Base-by-base conservation (phyloP, 2,888 invertebrate species). In the Parnassius orleans region DNA sequence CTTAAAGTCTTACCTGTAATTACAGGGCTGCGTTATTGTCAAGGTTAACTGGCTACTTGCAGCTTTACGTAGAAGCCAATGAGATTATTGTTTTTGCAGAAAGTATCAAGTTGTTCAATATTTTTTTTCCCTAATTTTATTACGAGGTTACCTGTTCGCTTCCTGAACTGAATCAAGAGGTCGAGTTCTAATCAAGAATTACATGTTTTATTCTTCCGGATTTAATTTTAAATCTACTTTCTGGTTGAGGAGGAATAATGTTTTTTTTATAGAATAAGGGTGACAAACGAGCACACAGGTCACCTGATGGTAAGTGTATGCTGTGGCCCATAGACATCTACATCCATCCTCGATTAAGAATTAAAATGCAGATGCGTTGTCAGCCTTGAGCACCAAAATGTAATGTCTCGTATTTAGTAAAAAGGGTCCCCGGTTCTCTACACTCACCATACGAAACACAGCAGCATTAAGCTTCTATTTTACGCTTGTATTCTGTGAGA, bases 21-120 rank as follows among this genome's bases (percentile, higher is more conserved):
- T 61, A 61, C 46, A 52, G 15, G 51, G 61, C 61, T 15, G 51
- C 61, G 52, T 61, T 51, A 52, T 56, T 56, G 52, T 14, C 41
- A 10, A 61, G 61, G 61, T 56, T 56, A 52, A 56, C 61, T 52
- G 19, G 61, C 46, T 61, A 61, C 51, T 61, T 53, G 19, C 50
- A 15, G 48, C 10, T 54, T 46, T 12, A 43, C 60, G 14, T 50
- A 42, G 55, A 41, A n/a, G 9, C 24, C 51, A 14, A 51, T 24
- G 51, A 44, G 44, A 42, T 42, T 43, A 50, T 33, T 15, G 14
- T 33, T 19, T 52, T 10, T 24, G 9, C 33, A 46, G 10, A 57
- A 58, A 19, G 14, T 53, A 9, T 44, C 2, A 9, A 3, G 14
- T 41, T 41, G 44, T 46, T 41, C 14, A 3, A 46, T 14, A 46